Base-by-base conservation (phyloP, 1,140 invertebrate species). In the Apis dorsata region DNA sequence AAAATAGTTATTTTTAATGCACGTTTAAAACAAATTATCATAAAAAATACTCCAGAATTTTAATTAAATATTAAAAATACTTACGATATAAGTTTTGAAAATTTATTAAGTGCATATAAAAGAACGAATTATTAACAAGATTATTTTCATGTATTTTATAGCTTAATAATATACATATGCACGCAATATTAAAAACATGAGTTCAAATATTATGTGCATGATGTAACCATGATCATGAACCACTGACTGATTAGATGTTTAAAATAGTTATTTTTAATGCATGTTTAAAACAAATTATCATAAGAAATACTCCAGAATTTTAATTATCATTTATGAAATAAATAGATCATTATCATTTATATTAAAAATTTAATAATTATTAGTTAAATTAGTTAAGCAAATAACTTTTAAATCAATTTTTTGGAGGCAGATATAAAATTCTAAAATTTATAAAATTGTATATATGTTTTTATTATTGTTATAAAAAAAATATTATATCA, bases 41-140 rank as follows among this genome's bases (percentile, higher is more conserved):
- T 28, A n/a, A 19, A 13, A 17, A 51, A 51, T 44, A 76, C 5
- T 17, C 1, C 1, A 2, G 5, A n/a, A 21, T 11, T 66, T 77
- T 13, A 21, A 57, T 74, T 55, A 57, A 21, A 3, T 65, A 2
- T 12, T 44, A 44, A 44, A 1, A 44, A 63, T 66, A 82, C 80
- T 82, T 82, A 82, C 80, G 74, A 82, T 82, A 55, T 55, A 44
- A 73, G 80, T 82, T 62, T 60, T 70, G 65, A 53, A 55, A 4
- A 7, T 5, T 55, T 24, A 21, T 51, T 21, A n/a, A 1, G 24
- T n/a, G 17, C 5, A 1, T 60, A 11, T 28, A 24, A 28, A 17
- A 28, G 11, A 44, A 24, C 1, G 17, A 72, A 13, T 57, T 44
- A 3, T 71, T 10, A 17, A 11, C 3, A n/a, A 21, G 10, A 21